Conservation (phyloP, 2,113 vertebrate species). For the Hippocampus zosterae region DNA sequence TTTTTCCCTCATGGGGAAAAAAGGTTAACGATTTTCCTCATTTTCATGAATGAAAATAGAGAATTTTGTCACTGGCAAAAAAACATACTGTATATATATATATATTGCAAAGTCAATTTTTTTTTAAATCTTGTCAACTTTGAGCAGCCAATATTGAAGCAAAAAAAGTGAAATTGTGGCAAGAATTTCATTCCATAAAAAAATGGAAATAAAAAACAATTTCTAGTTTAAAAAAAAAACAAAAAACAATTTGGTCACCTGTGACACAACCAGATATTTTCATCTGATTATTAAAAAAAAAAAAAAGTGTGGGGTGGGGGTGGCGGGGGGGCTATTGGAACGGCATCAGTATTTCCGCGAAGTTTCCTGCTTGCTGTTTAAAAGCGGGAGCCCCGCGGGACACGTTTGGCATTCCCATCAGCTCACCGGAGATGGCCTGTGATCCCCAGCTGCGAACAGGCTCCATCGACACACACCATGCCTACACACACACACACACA, state of each 20-base stretch:
- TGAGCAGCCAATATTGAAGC: no score
- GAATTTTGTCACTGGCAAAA: no score
- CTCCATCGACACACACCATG: conserved; percentile 38
- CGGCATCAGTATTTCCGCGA: conserved; percentile 69
- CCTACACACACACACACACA: conserved; percentile 14
- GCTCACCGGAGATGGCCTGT: conserved; percentile 68
- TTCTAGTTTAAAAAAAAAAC: no score
- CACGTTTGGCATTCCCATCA: conserved; percentile 69
- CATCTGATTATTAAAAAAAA: conserved; percentile 1
- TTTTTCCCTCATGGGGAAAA: no score
- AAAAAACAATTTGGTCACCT: not conserved
- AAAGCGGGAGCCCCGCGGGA: conserved; percentile 65
- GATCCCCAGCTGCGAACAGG: conserved; percentile 70
- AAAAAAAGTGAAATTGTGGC: no score
- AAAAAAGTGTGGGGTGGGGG: conserved; percentile 8
- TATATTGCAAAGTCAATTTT: no score
- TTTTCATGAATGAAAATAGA: no score
- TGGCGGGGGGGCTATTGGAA: no score
- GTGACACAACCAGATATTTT: not conserved
- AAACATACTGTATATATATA: no score
- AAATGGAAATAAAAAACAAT: not conserved
- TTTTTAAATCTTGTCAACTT: no score
- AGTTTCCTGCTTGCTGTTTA: conserved; percentile 65
- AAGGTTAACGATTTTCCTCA: no score
- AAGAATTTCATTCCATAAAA: not conserved